These are phyloP conservation scores for Aleadryas rufinucha DNA, from an alignment of 2,113 vertebrate genomes.

Conservation along the genomic window DNA sequence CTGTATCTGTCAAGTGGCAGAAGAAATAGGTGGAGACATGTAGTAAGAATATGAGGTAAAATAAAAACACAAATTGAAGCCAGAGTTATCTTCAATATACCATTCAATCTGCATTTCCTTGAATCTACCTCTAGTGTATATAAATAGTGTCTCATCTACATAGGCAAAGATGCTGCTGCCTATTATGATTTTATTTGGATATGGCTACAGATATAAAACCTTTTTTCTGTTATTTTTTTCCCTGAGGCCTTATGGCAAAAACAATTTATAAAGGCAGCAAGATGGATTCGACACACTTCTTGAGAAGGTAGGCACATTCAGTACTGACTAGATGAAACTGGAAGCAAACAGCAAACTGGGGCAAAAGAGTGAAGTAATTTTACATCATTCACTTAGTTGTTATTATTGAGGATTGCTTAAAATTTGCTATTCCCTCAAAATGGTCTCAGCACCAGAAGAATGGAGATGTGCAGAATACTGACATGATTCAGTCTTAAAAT, in stretches of 20 bases:
- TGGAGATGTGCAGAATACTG: background rate
- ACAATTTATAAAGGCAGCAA: background rate
- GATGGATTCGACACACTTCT: background rate
- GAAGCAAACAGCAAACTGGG: background rate
- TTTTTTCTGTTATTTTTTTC: background rate
- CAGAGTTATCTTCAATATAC: background rate
- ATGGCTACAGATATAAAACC: background rate
- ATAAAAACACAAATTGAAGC: background rate
- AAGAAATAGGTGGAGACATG: background rate
- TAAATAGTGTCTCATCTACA: background rate
- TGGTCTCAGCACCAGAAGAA: background rate
- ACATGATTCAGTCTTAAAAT: background rate
- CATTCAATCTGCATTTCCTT: background rate
- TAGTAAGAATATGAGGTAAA: background rate
- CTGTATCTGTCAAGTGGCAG: background rate
- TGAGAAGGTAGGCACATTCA: background rate
- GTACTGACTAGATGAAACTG: background rate
- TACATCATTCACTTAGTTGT: background rate
- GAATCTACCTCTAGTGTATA: background rate
- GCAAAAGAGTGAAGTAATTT: background rate
- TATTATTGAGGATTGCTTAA: background rate
- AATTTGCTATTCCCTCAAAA: background rate
- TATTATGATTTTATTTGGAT: background rate
- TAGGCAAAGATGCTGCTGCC: background rate
- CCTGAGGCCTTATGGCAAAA: background rate